Conservation (phyloP, 2,113 vertebrate species). For the Choloepus hoffmanni region DNA sequence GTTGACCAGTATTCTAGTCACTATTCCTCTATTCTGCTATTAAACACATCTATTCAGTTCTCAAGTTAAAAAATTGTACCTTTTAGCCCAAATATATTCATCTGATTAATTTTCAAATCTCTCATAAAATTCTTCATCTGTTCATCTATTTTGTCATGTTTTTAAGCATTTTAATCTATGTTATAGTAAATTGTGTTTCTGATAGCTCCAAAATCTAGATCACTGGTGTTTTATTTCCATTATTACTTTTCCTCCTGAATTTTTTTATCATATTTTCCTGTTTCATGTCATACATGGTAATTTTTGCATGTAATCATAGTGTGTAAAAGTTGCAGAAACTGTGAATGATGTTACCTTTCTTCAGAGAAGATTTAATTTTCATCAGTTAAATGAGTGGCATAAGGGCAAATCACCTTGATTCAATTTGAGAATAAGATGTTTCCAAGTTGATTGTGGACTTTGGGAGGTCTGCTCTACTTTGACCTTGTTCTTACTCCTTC, state of each 20-base stretch:
- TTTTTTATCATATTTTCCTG: not conserved
- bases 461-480: not conserved
- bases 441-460: not conserved
- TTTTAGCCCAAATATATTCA: not conserved
- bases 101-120: not conserved
- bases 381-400: not conserved
- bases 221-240: not conserved
- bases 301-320: not conserved
- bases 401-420: not conserved
- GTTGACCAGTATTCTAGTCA: not conserved
- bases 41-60: not conserved
- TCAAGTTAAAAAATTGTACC: not conserved
- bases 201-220: not conserved
- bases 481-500: not conserved
- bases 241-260: not conserved
- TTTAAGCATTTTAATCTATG: conserved; percentile 2
- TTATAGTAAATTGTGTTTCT: not conserved
- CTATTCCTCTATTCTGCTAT: not conserved
- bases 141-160: not conserved
- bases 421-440: not conserved
- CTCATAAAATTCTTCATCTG: not conserved
- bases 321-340: not conserved
- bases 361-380: conserved; percentile 2
- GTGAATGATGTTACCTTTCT: not conserved
- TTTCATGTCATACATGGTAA: not conserved